Conservation (phyloP, 2,888 invertebrate species). For the Automeris io region DNA sequence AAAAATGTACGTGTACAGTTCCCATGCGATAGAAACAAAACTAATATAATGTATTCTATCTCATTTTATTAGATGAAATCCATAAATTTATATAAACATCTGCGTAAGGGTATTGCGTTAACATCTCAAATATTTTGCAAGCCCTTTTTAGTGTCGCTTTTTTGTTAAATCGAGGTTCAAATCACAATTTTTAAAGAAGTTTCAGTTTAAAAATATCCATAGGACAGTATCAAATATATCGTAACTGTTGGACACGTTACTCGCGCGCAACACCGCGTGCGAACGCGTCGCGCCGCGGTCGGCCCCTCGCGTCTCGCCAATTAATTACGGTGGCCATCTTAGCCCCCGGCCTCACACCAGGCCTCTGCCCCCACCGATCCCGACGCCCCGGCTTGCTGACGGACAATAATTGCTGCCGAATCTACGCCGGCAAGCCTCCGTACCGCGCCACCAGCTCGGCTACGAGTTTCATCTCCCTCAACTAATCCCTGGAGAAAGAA, state of each 20-base stretch:
- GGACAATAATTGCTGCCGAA: slow-evolving; percentile 74
- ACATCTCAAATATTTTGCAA: no score
- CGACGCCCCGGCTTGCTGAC: slow-evolving; percentile 43
- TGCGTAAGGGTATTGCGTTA: no score
- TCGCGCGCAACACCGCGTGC: slow-evolving; percentile 67
- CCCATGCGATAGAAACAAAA: no score
- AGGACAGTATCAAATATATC: background rate
- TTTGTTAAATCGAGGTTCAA: no score
- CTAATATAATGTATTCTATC: no score
- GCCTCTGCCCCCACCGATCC: slow-evolving; percentile 27
- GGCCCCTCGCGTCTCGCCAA: slow-evolving; percentile 76
- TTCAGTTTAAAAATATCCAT: no score
- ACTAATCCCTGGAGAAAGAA: slow-evolving; percentile 5
- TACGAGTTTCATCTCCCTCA: slow-evolving; percentile 9
- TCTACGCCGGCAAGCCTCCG: slow-evolving; percentile 37
- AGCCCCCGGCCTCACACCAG: slow-evolving; percentile 37
- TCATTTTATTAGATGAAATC: no score
- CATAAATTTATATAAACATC: no score
- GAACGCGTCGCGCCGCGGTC: slow-evolving; percentile 67
- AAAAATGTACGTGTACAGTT: no score
- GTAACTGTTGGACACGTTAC: slow-evolving; percentile 19
- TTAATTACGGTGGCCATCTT: slow-evolving; percentile 77
- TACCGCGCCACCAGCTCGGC: slow-evolving; percentile 12
- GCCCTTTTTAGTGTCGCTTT: no score
- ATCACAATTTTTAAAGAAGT: no score